Base-by-base conservation (phyloP, 2,113 vertebrate species). In the Carlito syrichta region DNA sequence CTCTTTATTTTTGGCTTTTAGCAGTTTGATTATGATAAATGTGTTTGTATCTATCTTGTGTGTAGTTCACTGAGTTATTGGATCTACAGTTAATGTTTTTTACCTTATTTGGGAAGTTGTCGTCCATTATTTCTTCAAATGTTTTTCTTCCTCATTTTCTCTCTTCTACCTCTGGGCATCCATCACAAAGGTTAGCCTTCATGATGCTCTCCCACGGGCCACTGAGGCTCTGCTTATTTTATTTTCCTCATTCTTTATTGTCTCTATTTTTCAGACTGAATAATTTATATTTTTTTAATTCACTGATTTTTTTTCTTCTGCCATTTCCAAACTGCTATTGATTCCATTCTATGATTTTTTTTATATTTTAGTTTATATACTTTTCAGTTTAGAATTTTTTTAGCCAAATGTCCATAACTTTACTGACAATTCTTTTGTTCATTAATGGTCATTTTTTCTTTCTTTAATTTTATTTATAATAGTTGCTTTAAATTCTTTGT, bases 1-100 rank as follows among this genome's bases (percentile, higher is more conserved):
- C 25, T 81, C 52, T 50, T 88, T 40, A 30, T 92, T 38, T 60
- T 83, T 81, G 86, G 48, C 76, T 92, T 91, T 97, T 82, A 82
- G 60, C 71, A 56, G 48, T 85, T 84, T 78, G 68, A 30, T 76
- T 87, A 63, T 86, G 22, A 63, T 82, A 81, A 90, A 88, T 76
- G 32, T 76, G 60, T 71, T 91, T 92, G 45, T 92, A 14, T 89
- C 94, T 86, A 38, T 71, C 23, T 82, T 88, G 48, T 58, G 43
- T 90, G 27, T 90, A 35, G 38, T 76, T 94, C 52, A 45, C 43
- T 73, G 45, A 93, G 23, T 83, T 88, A 63, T 17, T 94, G 77
- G 32, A 92, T 77, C 56, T 40, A 40, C 81, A 95, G 50, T 81
- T 93, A 83, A 71, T 38, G 8, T 54, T 79, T 71, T 79, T 58